Conservation (phyloP, 2,888 invertebrate species). For the Brachyopa scutellaris region DNA sequence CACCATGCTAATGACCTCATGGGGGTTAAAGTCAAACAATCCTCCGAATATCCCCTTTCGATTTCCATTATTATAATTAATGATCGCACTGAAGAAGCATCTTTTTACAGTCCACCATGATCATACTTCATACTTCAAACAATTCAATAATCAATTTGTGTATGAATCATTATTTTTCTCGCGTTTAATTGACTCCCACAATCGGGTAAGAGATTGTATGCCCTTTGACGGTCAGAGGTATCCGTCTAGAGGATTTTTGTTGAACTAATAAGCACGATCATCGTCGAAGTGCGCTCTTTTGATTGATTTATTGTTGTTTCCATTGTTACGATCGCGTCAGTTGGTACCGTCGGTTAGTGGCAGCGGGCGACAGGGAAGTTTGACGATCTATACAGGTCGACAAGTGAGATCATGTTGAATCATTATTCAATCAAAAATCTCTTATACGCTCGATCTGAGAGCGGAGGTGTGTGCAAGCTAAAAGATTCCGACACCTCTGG, state of each 20-base stretch:
- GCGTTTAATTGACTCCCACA: slow-evolving; percentile 57
- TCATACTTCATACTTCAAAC: neutral
- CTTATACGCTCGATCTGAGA: slow-evolving; percentile 56
- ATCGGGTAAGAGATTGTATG: neutral
- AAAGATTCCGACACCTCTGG: slow-evolving; percentile 48
- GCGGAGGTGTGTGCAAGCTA: slow-evolving; percentile 42
- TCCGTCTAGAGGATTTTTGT: slow-evolving; percentile 31
- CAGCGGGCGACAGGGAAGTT: no score
- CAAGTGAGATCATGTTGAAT: slow-evolving; percentile 67
- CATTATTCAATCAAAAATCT: slow-evolving; percentile 72
- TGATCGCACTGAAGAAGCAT: slow-evolving; percentile 46
- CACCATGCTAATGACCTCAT: slow-evolving; percentile 55
- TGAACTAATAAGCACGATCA: slow-evolving; percentile 69
- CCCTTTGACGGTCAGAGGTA: neutral
- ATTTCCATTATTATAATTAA: slow-evolving; percentile 49
- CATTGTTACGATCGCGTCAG: slow-evolving; percentile 30
- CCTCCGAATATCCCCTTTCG: slow-evolving; percentile 19
- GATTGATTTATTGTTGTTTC: slow-evolving; percentile 69
- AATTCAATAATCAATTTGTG: slow-evolving; percentile 64
- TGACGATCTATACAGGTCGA: slow-evolving; percentile 42
- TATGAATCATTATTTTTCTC: slow-evolving; percentile 42
- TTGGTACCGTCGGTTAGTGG: slow-evolving; percentile 9
- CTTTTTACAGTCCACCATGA: slow-evolving; percentile 1
- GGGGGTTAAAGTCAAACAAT: slow-evolving; percentile 40
- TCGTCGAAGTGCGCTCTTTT: slow-evolving; percentile 61